Conservation (phyloP, 2,113 vertebrate genomes). For the Diphyllodes magnificus region DNA sequence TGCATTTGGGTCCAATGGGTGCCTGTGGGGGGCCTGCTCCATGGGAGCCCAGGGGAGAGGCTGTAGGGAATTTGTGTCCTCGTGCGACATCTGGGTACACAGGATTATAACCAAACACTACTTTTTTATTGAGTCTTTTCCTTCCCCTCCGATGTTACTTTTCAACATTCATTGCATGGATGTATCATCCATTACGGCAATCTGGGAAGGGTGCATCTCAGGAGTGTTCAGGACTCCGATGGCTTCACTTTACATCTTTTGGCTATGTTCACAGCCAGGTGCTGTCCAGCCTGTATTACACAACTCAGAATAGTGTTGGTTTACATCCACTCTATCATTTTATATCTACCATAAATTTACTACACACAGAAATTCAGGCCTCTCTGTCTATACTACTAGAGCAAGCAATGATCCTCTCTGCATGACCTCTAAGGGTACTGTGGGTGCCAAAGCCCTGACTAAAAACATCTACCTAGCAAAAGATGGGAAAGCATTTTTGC, state of each 20-base stretch:
- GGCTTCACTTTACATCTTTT: background rate
- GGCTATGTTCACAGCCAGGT: background rate
- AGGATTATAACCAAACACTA: background rate
- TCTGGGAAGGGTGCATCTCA: background rate
- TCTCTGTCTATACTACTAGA: background rate
- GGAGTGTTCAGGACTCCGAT: background rate
- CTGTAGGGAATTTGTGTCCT: background rate
- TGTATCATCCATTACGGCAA: background rate
- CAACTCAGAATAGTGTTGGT: background rate
- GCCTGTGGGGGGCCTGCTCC: rapidly evolving
- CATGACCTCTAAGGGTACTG: background rate
- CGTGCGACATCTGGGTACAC: background rate
- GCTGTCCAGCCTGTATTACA: background rate
- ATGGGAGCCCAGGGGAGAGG: too few relatives aligned
- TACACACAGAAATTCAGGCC: background rate
- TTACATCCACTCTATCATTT: background rate
- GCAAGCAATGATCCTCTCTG: background rate
- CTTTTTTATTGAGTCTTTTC: background rate
- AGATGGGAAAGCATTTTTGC: background rate
- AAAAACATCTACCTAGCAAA: background rate
- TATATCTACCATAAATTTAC: background rate
- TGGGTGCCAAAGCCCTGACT: background rate
- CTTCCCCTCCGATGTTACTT: background rate
- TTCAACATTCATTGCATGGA: background rate
- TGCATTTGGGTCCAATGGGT: background rate